Conservation (phyloP, 1,140 invertebrate species). For the Holcopasites calliopsidis region DNA sequence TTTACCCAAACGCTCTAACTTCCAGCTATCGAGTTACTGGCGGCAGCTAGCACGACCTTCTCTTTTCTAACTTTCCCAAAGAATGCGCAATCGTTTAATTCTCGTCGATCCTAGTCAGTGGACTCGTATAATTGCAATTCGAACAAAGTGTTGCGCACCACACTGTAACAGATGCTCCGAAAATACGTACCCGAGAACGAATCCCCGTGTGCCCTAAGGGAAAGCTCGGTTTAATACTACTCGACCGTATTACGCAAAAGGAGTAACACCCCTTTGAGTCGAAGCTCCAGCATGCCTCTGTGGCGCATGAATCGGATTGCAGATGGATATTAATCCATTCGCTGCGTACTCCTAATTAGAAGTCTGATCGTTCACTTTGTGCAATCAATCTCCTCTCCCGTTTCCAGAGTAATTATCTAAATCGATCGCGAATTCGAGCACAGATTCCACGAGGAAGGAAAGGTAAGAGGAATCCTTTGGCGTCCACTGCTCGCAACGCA, state of each 20-base stretch:
- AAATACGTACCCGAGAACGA: constrained; percentile 8
- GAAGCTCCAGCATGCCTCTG: constrained; percentile 14
- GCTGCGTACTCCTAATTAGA: constrained; percentile 46
- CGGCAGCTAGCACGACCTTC: background rate
- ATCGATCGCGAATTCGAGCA: background rate
- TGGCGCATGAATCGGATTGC: constrained; percentile 31
- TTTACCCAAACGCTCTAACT: background rate
- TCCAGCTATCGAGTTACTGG: background rate
- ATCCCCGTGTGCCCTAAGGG: constrained; percentile 3
- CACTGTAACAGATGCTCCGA: background rate
- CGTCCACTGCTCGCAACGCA: no score
- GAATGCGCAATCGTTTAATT: background rate
- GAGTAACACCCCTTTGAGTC: constrained; percentile 17
- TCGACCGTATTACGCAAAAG: constrained; percentile 18
- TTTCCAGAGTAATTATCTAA: background rate
- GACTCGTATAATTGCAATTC: background rate
- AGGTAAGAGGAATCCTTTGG: background rate
- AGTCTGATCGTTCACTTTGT: constrained; percentile 51
- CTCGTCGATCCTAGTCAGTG: background rate
- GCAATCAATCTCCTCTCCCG: background rate
- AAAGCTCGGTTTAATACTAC: constrained; percentile 10
- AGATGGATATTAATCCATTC: constrained; percentile 37
- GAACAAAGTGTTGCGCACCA: background rate
- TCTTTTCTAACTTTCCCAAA: background rate
- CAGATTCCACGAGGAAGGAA: background rate